Evolutionary conservation across 2,888 invertebrate species (phyloP).

Genomic region (Trachelus iudaicus): DNA sequence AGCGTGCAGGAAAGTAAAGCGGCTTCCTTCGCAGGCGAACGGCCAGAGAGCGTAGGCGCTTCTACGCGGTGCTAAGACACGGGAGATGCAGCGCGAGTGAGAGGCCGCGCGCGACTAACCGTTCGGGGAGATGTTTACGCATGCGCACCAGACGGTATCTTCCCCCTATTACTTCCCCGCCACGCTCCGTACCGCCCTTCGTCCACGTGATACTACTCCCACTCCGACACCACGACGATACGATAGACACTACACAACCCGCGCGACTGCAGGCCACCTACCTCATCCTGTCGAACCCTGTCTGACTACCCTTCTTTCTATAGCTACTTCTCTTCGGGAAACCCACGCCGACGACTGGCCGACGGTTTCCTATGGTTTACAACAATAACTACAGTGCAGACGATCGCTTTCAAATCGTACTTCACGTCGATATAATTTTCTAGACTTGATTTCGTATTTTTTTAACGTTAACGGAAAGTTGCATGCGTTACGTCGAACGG

Average conservation of each 20-base stretch:
- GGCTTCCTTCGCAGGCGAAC: neutral
- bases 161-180: conserved; percentile 8
- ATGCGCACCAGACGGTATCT: conserved; percentile 26
- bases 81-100: conserved; percentile 41
- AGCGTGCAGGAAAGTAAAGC: neutral
- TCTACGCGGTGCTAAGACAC: conserved; percentile 6
- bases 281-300: neutral
- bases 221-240: conserved; percentile 15
- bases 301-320: neutral
- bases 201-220: conserved; percentile 16
- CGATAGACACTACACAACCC: neutral
- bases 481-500: too few relatives aligned
- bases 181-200: neutral
- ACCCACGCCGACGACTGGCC: neutral
- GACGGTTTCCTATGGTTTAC: neutral
- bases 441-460: neutral
- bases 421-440: neutral
- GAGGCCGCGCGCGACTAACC: conserved; percentile 53
- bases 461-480: too few relatives aligned
- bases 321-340: neutral
- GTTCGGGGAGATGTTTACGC: conserved; percentile 23
- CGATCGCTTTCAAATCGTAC: neutral
- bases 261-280: neutral
- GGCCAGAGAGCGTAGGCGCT: conserved; percentile 13
- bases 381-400: neutral